phyloP scores from a whole-genome alignment of 2,113 vertebrate genomes.

The Orcinus orca region DNA sequence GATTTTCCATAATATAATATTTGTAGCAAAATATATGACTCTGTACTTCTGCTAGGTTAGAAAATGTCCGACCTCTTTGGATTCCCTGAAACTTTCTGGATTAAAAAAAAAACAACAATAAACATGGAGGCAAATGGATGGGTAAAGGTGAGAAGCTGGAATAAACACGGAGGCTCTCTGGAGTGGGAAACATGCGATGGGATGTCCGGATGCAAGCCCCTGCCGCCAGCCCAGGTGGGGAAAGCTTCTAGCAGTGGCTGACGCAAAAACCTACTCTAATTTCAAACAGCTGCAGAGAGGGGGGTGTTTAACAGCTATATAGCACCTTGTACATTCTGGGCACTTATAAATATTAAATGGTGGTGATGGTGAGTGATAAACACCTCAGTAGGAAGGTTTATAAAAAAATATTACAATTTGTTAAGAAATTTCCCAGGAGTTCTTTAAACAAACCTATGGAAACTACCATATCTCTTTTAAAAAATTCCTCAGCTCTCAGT shows the following conservation, averaged over 20 bases:
- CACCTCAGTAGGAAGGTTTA: constrained; percentile 61
- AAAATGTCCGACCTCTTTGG: constrained; percentile 77
- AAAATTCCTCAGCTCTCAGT: not conserved
- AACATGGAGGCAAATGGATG: not conserved
- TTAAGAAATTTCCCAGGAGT: constrained; percentile 56
- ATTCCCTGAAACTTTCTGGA: constrained; percentile 82
- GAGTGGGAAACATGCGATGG: constrained; percentile 33
- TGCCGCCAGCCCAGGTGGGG: constrained; percentile 1
- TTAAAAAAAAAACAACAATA: constrained; percentile 49
- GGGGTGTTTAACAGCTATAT: constrained; percentile 27
- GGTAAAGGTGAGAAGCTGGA: not conserved
- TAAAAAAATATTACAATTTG: constrained; percentile 57
- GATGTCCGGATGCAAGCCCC: constrained; percentile 20
- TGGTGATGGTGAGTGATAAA: constrained; percentile 49
- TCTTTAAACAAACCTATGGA: constrained; percentile 56
- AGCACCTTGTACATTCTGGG: constrained; percentile 72
- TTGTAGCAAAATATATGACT: constrained; percentile 79
- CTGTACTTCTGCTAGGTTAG: constrained; percentile 79
- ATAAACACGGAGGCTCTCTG: constrained; percentile 36
- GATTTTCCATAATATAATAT: constrained; percentile 73
- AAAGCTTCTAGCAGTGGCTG: constrained; percentile 39
- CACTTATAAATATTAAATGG: constrained; percentile 56
- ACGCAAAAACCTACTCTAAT: constrained; percentile 37
- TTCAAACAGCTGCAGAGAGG: constrained; percentile 20
- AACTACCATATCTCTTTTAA: constrained; percentile 27